phyloP scores from a whole-genome alignment of 2,797 vertebrate species.

The Gambelia wislizenii region DNA sequence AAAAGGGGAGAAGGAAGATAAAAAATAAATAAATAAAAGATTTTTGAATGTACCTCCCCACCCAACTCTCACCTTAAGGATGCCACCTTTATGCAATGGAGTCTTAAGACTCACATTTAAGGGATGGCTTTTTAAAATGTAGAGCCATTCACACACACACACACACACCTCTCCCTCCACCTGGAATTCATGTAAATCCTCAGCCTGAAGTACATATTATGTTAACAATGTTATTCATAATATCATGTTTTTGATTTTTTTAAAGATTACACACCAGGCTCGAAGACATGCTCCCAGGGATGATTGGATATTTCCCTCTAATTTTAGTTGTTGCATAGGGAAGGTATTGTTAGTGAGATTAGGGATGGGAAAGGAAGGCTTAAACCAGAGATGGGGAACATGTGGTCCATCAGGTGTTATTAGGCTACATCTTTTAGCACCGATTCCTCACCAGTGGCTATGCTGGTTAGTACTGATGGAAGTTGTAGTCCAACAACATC shows the following conservation, averaged over 20 bases:
- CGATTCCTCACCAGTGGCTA: not conserved
- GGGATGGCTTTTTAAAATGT: not conserved
- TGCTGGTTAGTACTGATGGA: not conserved
- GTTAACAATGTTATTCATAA: not conserved
- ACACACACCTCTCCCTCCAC: not conserved
- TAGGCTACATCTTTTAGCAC: not conserved
- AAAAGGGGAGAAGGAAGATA: too few species aligned
- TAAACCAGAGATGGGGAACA: not conserved
- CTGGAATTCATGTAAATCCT: not conserved
- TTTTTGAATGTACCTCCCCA: fast-evolving
- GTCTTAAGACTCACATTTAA: not conserved
- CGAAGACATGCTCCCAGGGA: not conserved
- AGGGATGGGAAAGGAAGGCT: not conserved
- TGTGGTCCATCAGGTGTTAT: not conserved
- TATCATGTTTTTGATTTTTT: not conserved
- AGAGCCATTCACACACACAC: too few species aligned
- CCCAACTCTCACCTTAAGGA: not conserved
- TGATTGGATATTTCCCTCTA: not conserved
- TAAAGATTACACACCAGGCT: not conserved
- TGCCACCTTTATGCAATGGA: fast-evolving
- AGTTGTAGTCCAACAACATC: not conserved
- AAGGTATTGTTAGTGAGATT: not conserved
- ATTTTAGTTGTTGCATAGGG: not conserved
- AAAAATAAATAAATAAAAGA: fast-evolving
- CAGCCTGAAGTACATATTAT: too few species aligned